Evolutionary conservation across 2,797 vertebrate species (phyloP).

Genomic region (Microcaecilia unicolor): DNA sequence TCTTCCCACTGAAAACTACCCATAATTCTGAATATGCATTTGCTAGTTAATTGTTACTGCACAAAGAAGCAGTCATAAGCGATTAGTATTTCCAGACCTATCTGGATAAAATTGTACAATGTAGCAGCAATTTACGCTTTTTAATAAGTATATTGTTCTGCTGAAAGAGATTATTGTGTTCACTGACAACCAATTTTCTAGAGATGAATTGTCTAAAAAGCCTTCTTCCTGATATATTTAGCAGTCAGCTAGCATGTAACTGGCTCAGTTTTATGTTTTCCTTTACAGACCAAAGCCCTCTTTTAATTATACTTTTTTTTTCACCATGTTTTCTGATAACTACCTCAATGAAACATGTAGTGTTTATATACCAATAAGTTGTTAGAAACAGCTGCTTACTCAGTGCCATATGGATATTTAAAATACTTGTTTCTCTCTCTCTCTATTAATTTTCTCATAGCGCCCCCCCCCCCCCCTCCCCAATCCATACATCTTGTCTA

Average conservation of each 20-base stretch:
- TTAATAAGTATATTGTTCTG: slow-evolving; percentile 54
- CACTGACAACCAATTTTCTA: slow-evolving; percentile 43
- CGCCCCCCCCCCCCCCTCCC: too few relatives aligned
- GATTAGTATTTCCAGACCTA: slow-evolving; percentile 39
- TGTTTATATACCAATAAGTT: neutral
- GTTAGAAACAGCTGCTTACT: slow-evolving; percentile 1
- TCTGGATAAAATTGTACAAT: slow-evolving; percentile 30
- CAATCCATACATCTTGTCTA: too few relatives aligned
- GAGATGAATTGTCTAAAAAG: slow-evolving; percentile 46
- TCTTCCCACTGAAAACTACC: too few relatives aligned
- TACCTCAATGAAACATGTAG: neutral
- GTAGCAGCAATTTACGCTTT: slow-evolving; percentile 51
- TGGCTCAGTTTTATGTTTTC: slow-evolving; percentile 35
- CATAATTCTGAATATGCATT: slow-evolving; percentile 15
- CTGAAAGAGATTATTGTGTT: slow-evolving; percentile 43
- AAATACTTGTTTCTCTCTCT: too few relatives aligned
- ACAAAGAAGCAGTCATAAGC: slow-evolving; percentile 25
- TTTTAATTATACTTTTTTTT: slow-evolving; percentile 42
- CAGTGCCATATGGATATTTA: too few relatives aligned
- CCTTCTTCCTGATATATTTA: slow-evolving; percentile 35
- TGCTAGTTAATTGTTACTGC: slow-evolving; percentile 26
- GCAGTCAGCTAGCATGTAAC: slow-evolving; percentile 27
- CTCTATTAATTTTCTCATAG: too few relatives aligned
- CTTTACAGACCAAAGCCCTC: slow-evolving; percentile 27
- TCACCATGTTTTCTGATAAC: slow-evolving; percentile 17